These are phyloP conservation scores for Belonocnema kinseyi DNA, from an alignment of 1,140 invertebrate genomes.

Conservation along the genomic window DNA sequence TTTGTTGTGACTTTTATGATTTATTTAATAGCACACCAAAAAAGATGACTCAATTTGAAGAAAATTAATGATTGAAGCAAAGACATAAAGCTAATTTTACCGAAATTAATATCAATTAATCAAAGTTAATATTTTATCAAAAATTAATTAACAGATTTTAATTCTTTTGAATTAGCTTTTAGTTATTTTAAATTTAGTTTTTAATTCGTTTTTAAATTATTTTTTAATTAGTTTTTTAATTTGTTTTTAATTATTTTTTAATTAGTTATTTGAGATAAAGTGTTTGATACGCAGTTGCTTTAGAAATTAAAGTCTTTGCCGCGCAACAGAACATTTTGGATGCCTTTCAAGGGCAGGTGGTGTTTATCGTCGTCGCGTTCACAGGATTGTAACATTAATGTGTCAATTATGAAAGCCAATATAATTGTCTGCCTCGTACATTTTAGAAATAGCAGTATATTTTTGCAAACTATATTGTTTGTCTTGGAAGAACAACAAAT, in stretches of 20 bases:
- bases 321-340: conserved; percentile 56
- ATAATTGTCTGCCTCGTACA: conserved; percentile 37
- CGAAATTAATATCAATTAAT: too few relatives aligned
- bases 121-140: too few relatives aligned
- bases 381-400: conserved; percentile 49
- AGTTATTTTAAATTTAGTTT: too few relatives aligned
- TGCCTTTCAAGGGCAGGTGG: conserved; percentile 52
- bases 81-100: too few relatives aligned
- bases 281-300: conserved; percentile 51
- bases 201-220: background rate
- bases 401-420: conserved; percentile 42
- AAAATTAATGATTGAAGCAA: too few relatives aligned
- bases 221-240: background rate
- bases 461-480: conserved; percentile 35
- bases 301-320: conserved; percentile 46
- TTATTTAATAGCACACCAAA: too few relatives aligned
- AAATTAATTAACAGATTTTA: too few relatives aligned
- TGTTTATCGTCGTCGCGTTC: conserved; percentile 45
- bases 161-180: too few relatives aligned
- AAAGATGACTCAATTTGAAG: too few relatives aligned
- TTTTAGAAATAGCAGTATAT: conserved; percentile 35
- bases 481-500: background rate
- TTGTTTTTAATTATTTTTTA: background rate
- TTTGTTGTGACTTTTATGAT: too few relatives aligned
- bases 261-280: conserved; percentile 41